Conservation (phyloP, 1,140 invertebrate genomes). For the Zaprionus vittiger region DNA sequence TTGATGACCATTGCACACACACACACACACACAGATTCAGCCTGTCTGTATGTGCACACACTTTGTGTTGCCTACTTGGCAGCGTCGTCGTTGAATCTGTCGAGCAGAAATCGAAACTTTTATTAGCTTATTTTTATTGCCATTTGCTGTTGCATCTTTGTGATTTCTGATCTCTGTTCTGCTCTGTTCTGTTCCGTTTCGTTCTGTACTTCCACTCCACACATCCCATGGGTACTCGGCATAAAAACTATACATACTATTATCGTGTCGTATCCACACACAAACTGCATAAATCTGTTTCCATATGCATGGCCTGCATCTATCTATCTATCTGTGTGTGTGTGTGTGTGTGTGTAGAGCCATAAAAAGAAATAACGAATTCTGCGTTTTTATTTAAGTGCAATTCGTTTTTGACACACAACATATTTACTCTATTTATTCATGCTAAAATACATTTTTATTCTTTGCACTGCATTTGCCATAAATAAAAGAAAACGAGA, state of each 20-base stretch:
- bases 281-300: slow-evolving; percentile 4
- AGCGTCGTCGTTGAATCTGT: slow-evolving; percentile 13
- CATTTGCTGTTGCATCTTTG: slow-evolving; percentile 6
- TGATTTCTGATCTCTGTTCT: not conserved
- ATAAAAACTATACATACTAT: slow-evolving; percentile 8
- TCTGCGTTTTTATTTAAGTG: slow-evolving; percentile 24
- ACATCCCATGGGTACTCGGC: not conserved
- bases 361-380: slow-evolving; percentile 4
- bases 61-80: slow-evolving; percentile 52
- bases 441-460: slow-evolving; percentile 28
- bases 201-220: not conserved
- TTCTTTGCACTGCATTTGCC: slow-evolving; percentile 22
- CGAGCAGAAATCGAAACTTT: slow-evolving; percentile 38
- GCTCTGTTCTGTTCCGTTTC: not conserved
- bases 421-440: slow-evolving; percentile 44
- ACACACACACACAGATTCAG: not conserved
- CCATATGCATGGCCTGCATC: not conserved
- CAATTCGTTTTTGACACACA: slow-evolving; percentile 37
- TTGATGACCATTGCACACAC: slow-evolving; percentile 28
- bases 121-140: slow-evolving; percentile 25
- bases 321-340: not conserved
- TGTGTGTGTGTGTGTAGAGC: not conserved
- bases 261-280: slow-evolving; percentile 3
- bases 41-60: not conserved
- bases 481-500: not conserved